Evolutionary conservation across 2,797 vertebrate species (phyloP), one percentile per base, ranked within the genome.

Genomic region (Sebastes hubbsi): DNA sequence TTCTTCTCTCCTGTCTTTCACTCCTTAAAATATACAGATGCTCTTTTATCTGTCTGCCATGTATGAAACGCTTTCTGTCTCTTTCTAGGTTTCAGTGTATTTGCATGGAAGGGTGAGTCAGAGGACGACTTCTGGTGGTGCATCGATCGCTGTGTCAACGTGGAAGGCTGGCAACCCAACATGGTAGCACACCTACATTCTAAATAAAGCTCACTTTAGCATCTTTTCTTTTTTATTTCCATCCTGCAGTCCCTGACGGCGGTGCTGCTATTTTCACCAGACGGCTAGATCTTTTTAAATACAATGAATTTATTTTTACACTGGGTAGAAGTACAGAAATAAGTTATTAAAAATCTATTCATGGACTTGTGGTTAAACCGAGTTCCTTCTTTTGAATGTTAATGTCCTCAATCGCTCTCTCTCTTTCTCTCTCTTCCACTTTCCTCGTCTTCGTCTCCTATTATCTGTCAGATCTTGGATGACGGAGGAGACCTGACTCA

Each of bases 61-160:
- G 27, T 30, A 38, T 54, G 4, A 62, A 20, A 59, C 8, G 1
- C 60, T 13, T 62, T 29, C 29, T 11, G 3, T 62, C 14, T 61
- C 49, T 54, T 54, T 74, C 3, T 84, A 99, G 98, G 98, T 29
- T 98, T 99, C 94, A 97, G 97, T 0, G 98, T 99, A 59, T 99
- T 99, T 80, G 98, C 98, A 18, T 99, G 98, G 98, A 99, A 99
- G 90, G 98, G 98, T 10, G 98, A 99, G 79, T 99, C 98, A 0
- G 98, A 99, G 92, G 98, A 99, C 14, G 98, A 99, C 89, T 99
- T 99, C 93, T 99, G 98, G 98, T 99, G 98, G 98, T 99, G 98
- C 91, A 99, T 99, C 58, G 98, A 99, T 70, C 97, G 98, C 94
- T 99, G 98, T 61, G 98, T 99, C 90, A 99, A 99, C 49, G 97